Evolutionary conservation across 2,888 invertebrate genomes (phyloP).

Genomic region (Drosophila cyrtoloma): DNA sequence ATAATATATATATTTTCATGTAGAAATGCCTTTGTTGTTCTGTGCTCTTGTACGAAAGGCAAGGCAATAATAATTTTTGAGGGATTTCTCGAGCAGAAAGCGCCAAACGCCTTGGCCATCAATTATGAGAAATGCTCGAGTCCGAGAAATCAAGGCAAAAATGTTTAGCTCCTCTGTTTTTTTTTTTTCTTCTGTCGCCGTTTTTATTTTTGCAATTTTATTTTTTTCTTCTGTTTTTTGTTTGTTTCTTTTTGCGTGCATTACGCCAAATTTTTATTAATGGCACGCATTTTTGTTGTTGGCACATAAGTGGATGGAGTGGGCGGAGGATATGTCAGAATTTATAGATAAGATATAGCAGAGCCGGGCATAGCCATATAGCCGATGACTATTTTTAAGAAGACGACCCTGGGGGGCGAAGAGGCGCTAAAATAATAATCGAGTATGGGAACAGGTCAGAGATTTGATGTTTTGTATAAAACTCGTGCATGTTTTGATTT

Average conservation of each 20-base stretch:
- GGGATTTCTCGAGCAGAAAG: slow-evolving; percentile 61
- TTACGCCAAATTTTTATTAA: slow-evolving; percentile 60
- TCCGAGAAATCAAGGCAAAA: slow-evolving; percentile 42
- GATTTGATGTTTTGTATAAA: slow-evolving; percentile 21
- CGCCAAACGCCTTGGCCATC: slow-evolving; percentile 73
- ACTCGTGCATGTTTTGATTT: slow-evolving; percentile 34
- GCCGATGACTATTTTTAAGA: slow-evolving; percentile 41
- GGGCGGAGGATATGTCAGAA: slow-evolving; percentile 40
- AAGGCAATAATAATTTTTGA: slow-evolving; percentile 62
- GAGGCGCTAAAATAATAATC: slow-evolving; percentile 26
- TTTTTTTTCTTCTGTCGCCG: slow-evolving; percentile 25
- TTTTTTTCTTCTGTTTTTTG: slow-evolving; percentile 16
- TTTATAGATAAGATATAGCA: slow-evolving; percentile 24
- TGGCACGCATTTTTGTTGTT: slow-evolving; percentile 62
- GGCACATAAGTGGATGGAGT: slow-evolving; percentile 55
- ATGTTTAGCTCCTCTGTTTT: slow-evolving; percentile 38
- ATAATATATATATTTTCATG: slow-evolving; percentile 23
- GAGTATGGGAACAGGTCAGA: slow-evolving; percentile 39
- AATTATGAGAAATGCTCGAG: slow-evolving; percentile 62
- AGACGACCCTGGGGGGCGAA: background rate
- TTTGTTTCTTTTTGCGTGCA: slow-evolving; percentile 32
- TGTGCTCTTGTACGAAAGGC: slow-evolving; percentile 44
- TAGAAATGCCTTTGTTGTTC: slow-evolving; percentile 61
- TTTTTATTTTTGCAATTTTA: slow-evolving; percentile 13
- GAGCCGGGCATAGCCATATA: slow-evolving; percentile 23